Conservation (phyloP, 2,113 vertebrate genomes). For the Onychostruthus taczanowskii region DNA sequence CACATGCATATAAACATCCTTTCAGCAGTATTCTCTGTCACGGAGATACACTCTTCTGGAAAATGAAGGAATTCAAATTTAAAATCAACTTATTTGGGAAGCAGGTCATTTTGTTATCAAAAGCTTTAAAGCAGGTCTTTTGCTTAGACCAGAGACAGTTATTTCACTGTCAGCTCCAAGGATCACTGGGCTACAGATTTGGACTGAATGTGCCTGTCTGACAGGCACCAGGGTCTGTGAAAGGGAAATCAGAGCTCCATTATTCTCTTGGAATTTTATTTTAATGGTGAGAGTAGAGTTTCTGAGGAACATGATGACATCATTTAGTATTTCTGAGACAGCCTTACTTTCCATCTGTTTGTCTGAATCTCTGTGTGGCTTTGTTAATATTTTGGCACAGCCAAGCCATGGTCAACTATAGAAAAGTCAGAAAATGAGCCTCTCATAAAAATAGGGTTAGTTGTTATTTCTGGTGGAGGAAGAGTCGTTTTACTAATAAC, state of each 20-base stretch:
- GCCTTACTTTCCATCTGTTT: conserved; percentile 33
- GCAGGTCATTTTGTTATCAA: neutral
- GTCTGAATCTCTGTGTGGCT: conserved; percentile 51
- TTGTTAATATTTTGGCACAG: conserved; percentile 18
- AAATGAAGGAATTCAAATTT: neutral
- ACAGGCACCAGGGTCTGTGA: neutral
- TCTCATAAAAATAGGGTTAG: conserved; percentile 54
- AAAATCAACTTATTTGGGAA: neutral
- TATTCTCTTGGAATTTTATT: conserved; percentile 46
- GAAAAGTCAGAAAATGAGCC: conserved; percentile 56
- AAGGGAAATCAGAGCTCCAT: neutral
- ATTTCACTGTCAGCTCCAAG: neutral
- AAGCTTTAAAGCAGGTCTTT: neutral
- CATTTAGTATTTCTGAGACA: conserved; percentile 25
- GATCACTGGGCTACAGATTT: neutral
- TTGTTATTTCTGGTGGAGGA: conserved; percentile 64
- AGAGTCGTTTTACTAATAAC: conserved; percentile 42
- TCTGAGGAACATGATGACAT: neutral
- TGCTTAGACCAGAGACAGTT: neutral
- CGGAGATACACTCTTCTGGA: neutral
- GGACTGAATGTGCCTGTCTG: neutral
- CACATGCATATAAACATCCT: neutral
- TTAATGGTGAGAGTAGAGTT: neutral
- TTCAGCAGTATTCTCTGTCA: neutral
- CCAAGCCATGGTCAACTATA: neutral